Base-by-base conservation (phyloP, 1,140 invertebrate genomes). In the Trachelipus rathkii region DNA sequence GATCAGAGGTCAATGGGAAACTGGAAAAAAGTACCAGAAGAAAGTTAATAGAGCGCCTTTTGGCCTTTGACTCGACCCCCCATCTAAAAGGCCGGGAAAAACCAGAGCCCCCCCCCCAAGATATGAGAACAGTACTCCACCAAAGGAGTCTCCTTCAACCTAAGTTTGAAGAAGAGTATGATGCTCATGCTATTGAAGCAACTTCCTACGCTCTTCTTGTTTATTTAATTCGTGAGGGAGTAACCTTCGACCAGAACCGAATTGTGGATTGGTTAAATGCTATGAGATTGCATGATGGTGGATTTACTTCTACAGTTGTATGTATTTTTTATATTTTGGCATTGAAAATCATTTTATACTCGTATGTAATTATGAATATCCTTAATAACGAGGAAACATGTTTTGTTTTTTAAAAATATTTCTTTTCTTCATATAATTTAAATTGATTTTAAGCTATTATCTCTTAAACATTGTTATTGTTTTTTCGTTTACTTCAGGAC, bases 241-340 rank as follows among this genome's bases (percentile, higher is more conserved):
- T 87, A 43, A 84, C 84, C 15, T 78, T 83, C 10, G 77, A 83
- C 11, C 81, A 85, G 50, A 86, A 87, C 69, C 83, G 85, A 60
- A 88, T 89, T 75, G 89, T 90, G 74, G 83, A 84, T 66, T 90
- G 89, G 89, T 82, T 90, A 4, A 88, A 88, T 79, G 86, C 86
- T 4, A 88, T 89, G 86, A 83, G 89, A 72, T 86, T 89, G 82
- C 85, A 84, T 21, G 85, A 88, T 79, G 86, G 85, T 71, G 89
- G 86, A 15, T 89, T 89, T 82, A 85, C 89, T 50, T 88, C 88
- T 8, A 88, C 87, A 19, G 85, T 88, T 83, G 89, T 88, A 81
- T 78, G 81, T 74, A 23, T 10, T 33, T 33, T 33, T n/a, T n/a
- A 33, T 33, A 33, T 33, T 6, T 33, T 33, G 6, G 33, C 33